Conservation (phyloP, 2,888 invertebrate species). For the Xanthia togata region DNA sequence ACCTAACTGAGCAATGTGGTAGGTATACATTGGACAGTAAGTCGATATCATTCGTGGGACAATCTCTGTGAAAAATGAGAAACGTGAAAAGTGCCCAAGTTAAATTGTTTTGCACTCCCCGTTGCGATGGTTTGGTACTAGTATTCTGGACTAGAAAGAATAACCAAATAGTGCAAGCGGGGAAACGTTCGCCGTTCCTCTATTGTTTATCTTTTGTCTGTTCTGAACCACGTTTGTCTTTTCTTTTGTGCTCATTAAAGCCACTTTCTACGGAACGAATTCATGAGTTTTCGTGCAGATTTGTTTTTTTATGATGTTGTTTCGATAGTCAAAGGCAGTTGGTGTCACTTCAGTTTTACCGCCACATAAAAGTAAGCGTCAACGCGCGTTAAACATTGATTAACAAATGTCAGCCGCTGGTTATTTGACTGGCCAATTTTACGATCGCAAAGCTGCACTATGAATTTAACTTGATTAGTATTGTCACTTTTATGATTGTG, state of each 20-base stretch:
- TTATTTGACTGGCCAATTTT: slow-evolving; percentile 9
- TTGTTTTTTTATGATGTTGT: slow-evolving; percentile 25
- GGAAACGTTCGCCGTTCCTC: background rate
- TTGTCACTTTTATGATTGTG: slow-evolving; percentile 9
- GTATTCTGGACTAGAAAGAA: slow-evolving; percentile 26
- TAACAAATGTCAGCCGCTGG: slow-evolving; percentile 29
- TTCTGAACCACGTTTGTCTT: slow-evolving; percentile 12
- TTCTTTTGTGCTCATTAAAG: slow-evolving; percentile 14
- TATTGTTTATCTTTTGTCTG: slow-evolving; percentile 38
- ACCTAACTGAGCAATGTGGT: background rate
- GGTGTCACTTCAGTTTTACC: slow-evolving; percentile 18
- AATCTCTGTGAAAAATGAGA: slow-evolving; percentile 5
- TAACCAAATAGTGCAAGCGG: slow-evolving; percentile 27
- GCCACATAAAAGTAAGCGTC: slow-evolving; percentile 27
- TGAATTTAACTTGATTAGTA: slow-evolving; percentile 9
- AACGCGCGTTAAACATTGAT: slow-evolving; percentile 27
- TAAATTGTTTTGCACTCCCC: slow-evolving; percentile 40
- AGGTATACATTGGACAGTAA: background rate
- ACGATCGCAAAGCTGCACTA: slow-evolving; percentile 16
- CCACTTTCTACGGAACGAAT: slow-evolving; percentile 23
- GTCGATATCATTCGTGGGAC: background rate
- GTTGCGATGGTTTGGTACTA: background rate
- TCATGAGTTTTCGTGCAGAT: slow-evolving; percentile 21
- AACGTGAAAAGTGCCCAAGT: slow-evolving; percentile 23
- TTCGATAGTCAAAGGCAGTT: slow-evolving; percentile 27